Base-by-base conservation (phyloP, 2,113 vertebrate species). In the Malurus elegans region DNA sequence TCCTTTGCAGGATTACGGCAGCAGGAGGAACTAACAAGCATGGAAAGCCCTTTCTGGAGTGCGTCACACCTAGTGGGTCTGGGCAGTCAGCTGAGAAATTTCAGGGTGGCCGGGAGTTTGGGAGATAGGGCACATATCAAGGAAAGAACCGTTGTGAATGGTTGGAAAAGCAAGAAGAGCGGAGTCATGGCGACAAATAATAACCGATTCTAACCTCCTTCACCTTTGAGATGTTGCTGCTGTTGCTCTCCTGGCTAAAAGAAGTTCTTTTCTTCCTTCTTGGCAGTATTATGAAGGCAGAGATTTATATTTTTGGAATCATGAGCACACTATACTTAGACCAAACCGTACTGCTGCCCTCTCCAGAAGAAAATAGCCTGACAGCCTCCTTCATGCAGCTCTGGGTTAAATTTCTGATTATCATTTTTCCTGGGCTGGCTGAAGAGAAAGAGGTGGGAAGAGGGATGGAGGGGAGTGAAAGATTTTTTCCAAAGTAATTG, bases 21-120 rank as follows among this genome's bases (percentile, higher is more conserved):
- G 89, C 75, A 61, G 87, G 95, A 96, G 74, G 79, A 96, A 71
- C 85, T 96, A 97, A 97, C 79, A 97, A 92, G 87, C 81, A n/a
- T 76, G 81, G 88, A 96, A 60, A 96, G 61, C 86, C 82, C 90
- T 97, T 96, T 97, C 89, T 92, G 65, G 84, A 95, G 86, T 6
- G 7, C 0, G 47, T 94, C 92, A 57, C 66, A 95, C 81, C 57
- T 79, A 79, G 62, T 51, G 88, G 89, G 62, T 78, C 81, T 23
- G 14, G 45, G 67, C 47, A 26, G 78, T 93, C 66, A 65, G 86
- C 61, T 96, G 94, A 92, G 73, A 96, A 94, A 87, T 96, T 97
- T 93, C 50, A 78, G 73, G 80, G 61, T 95, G 72, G 94, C 90
- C 9, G 0, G 44, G 75, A 84, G 26, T 76, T 70, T 4, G 8